These are phyloP conservation scores for Andricus grossulariae DNA, from an alignment of 1,140 invertebrate species.

Conservation along the genomic window DNA sequence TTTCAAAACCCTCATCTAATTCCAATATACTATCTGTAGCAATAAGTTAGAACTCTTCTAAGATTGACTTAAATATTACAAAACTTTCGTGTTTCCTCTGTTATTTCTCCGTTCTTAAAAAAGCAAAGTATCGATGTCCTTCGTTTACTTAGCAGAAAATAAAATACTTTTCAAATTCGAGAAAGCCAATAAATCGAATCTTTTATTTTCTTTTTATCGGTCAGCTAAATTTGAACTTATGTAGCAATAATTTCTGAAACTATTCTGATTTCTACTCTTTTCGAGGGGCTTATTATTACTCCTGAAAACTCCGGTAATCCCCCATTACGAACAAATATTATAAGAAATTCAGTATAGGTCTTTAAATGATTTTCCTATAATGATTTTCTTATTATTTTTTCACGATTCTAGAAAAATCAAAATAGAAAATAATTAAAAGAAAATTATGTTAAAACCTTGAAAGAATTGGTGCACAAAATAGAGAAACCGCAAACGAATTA, in stretches of 20 bases:
- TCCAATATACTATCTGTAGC: background rate
- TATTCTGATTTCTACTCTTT: too few species aligned
- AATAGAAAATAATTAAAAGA: too few species aligned
- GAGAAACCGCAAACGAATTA: too few species aligned
- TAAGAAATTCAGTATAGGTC: too few species aligned
- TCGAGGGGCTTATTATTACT: too few species aligned
- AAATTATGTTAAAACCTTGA: too few species aligned
- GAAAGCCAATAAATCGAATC: slow-evolving; percentile 6
- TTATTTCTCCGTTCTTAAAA: slow-evolving; percentile 6
- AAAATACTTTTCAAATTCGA: slow-evolving; percentile 23
- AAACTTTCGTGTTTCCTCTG: slow-evolving; percentile 3
- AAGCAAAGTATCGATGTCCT: background rate
- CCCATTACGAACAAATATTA: too few species aligned
- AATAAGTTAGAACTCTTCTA: background rate
- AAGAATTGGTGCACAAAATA: too few species aligned
- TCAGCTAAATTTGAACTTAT: background rate
- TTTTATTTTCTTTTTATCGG: background rate
- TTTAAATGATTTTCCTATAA: too few species aligned
- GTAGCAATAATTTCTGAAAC: background rate
- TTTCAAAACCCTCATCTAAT: background rate
- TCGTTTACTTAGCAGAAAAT: background rate
- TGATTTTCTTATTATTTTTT: too few species aligned
- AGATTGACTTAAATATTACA: slow-evolving; percentile 19
- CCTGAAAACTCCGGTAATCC: too few species aligned
- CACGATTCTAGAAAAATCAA: too few species aligned